phyloP scores from a whole-genome alignment of 2,113 vertebrate species.

The Embiotoca jacksoni region DNA sequence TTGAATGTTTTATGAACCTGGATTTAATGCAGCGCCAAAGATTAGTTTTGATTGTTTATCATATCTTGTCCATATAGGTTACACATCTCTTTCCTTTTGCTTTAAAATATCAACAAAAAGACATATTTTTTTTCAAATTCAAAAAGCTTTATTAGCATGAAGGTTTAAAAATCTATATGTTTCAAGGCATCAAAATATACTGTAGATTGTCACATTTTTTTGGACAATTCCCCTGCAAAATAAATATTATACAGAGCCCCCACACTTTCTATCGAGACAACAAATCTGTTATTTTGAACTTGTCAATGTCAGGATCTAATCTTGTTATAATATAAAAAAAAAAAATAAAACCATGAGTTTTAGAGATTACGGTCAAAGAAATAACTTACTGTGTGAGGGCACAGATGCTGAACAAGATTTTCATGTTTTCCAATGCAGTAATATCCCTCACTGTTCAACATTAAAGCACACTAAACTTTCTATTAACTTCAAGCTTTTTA shows the following conservation, averaged over 20 bases:
- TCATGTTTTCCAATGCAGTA: neutral
- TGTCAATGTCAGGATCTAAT: no score
- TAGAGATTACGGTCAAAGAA: no score
- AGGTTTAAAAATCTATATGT: neutral
- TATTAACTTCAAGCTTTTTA: slow-evolving; percentile 19
- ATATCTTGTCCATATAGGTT: neutral
- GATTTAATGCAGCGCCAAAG: slow-evolving; percentile 3
- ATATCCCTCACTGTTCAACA: slow-evolving; percentile 4
- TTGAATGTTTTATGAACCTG: slow-evolving; percentile 6
- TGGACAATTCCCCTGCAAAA: no score
- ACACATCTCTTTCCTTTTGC: slow-evolving; percentile 2
- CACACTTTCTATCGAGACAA: neutral
- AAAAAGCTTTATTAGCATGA: neutral
- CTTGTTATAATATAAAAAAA: no score
- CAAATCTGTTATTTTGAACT: neutral
- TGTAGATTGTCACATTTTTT: no score
- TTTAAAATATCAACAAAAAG: neutral
- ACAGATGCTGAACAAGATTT: slow-evolving; percentile 13
- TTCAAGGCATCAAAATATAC: no score
- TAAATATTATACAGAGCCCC: no score
- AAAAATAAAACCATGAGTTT: no score
- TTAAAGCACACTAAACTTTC: slow-evolving; percentile 26
- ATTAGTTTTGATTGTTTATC: neutral
- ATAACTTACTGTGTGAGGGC: neutral
- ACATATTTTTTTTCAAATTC: neutral